Percentiles rank a stretch among this genome's conserved stretches.
These are phyloP conservation scores for Netelia inedita DNA, from an alignment of 2,888 invertebrate genomes.

Conservation along the genomic window DNA sequence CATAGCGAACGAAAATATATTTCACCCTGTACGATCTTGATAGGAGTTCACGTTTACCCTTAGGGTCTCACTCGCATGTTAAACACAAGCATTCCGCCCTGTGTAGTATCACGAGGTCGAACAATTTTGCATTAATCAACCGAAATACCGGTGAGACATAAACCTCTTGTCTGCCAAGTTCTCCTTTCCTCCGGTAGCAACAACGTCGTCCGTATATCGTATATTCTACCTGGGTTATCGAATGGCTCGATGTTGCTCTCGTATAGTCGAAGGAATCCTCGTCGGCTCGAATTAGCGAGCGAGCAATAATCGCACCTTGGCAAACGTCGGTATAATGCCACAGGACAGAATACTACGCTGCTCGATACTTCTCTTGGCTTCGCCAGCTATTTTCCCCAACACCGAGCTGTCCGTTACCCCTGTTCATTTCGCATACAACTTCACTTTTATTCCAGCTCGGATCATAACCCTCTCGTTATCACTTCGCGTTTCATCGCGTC, in stretches of 20 bases:
- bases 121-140: conserved; percentile 58
- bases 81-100: conserved; percentile 26
- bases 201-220: background rate
- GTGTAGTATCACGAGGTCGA: conserved; percentile 40
- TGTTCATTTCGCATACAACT: background rate
- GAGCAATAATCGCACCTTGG: conserved; percentile 67
- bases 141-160: conserved; percentile 35
- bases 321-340: conserved; percentile 37
- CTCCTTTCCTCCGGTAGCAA: conserved; percentile 1
- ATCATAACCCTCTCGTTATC: conserved; percentile 26
- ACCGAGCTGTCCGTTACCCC: background rate
- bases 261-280: conserved; percentile 62
- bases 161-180: background rate
- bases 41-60: background rate
- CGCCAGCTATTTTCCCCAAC: background rate
- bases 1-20: background rate
- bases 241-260: conserved; percentile 12
- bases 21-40: background rate
- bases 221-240: conserved; percentile 38
- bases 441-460: background rate
- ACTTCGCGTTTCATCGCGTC: conserved; percentile 7
- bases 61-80: conserved; percentile 6
- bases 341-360: conserved; percentile 44
- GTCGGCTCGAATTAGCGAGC: conserved; percentile 70
- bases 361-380: conserved; percentile 11